Percentiles rank a stretch among this genome's conserved stretches.
These are phyloP conservation scores for Paradisaea rubra DNA, from an alignment of 2,113 vertebrate genomes.

Conservation along the genomic window DNA sequence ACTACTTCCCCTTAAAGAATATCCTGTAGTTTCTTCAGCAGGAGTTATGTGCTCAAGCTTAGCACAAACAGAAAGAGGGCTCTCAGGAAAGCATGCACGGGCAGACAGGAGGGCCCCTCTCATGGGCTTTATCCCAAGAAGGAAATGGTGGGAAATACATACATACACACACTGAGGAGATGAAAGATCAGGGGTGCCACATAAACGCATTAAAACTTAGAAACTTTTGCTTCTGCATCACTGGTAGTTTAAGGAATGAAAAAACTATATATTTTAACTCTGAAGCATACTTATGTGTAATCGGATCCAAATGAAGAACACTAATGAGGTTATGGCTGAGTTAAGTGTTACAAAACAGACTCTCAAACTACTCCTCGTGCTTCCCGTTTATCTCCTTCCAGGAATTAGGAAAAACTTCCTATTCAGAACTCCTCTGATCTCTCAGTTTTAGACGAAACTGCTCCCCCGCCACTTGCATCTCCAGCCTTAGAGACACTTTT, in stretches of 20 bases:
- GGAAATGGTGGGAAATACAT: neutral
- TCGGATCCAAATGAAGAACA: neutral
- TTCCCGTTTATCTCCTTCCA: slow-evolving; percentile 25
- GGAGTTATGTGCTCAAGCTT: neutral
- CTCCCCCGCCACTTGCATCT: neutral
- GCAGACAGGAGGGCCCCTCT: neutral
- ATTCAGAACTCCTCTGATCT: slow-evolving; percentile 6
- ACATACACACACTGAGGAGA: neutral
- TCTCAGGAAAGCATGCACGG: rapidly evolving
- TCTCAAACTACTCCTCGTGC: neutral
- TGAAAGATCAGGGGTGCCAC: neutral
- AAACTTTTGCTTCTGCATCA: neutral
- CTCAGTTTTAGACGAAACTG: neutral
- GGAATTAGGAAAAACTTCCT: neutral
- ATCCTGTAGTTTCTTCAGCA: neutral
- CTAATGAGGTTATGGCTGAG: neutral
- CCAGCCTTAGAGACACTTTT: neutral
- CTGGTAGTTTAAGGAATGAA: neutral
- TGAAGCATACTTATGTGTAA: neutral
- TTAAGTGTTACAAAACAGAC: neutral
- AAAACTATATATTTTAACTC: neutral
- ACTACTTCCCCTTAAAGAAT: neutral
- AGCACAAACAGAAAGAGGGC: neutral
- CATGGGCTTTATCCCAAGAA: neutral
- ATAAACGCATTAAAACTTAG: neutral